A percentile compares a stretch with the other conserved stretches of the same genome.
These are phyloP conservation scores for Sebastolobus altivelis DNA, from an alignment of 2,797 vertebrate species.

Conservation along the genomic window DNA sequence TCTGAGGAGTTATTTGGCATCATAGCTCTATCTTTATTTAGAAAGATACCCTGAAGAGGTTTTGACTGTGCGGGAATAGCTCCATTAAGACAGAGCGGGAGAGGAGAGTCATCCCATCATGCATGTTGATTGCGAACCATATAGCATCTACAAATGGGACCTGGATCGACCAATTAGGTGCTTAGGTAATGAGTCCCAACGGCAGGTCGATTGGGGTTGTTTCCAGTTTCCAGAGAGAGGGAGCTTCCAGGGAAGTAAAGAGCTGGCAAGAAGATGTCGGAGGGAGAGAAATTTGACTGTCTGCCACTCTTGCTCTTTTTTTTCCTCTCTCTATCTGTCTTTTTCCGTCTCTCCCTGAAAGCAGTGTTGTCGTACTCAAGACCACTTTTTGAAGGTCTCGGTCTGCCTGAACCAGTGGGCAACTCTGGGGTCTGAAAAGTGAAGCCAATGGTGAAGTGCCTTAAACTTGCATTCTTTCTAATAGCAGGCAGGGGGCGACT, in stretches of 20 bases:
- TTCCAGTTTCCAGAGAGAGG: slow-evolving; percentile 30
- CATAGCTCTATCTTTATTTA: slow-evolving; percentile 39
- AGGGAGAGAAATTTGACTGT: slow-evolving; percentile 29
- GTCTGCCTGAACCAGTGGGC: too few relatives aligned
- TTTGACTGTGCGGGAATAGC: slow-evolving; percentile 45
- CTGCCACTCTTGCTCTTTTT: background rate
- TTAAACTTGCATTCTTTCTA: too few relatives aligned
- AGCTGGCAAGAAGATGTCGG: slow-evolving; percentile 30
- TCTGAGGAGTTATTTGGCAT: slow-evolving; percentile 48
- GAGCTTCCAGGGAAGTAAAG: slow-evolving; percentile 40
- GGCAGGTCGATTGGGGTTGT: slow-evolving; percentile 25
- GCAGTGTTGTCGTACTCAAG: background rate
- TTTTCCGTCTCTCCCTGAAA: background rate
- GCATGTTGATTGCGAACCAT: slow-evolving; percentile 31
- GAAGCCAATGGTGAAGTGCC: too few relatives aligned
- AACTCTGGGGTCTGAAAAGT: too few relatives aligned
- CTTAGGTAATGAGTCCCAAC: slow-evolving; percentile 63
- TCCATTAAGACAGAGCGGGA: slow-evolving; percentile 31
- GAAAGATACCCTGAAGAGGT: slow-evolving; percentile 62
- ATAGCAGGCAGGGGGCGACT: too few relatives aligned
- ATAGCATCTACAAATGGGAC: slow-evolving; percentile 45
- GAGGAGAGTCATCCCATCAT: slow-evolving; percentile 48
- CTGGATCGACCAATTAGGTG: slow-evolving; percentile 59
- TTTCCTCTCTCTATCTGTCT: background rate
- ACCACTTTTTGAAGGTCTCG: too few relatives aligned